Evolutionary conservation across 2,797 vertebrate genomes (phyloP), one percentile per base, ranked within the genome.

Genomic region (Aplochiton taeniatus): DNA sequence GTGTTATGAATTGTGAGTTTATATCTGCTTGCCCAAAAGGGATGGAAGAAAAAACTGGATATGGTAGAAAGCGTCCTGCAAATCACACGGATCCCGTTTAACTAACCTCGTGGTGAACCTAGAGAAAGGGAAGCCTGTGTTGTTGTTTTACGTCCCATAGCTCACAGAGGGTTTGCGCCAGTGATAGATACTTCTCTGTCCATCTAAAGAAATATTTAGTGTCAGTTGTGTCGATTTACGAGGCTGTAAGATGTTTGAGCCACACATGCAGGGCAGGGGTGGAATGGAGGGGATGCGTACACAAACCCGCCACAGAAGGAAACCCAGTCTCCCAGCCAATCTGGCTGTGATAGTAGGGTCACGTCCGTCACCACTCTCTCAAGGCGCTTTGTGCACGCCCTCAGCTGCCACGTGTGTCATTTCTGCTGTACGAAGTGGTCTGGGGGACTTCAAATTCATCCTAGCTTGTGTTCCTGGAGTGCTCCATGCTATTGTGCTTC

Each of bases 181-280:
- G 31, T 31, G 31, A 31, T 31, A 31, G 31, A 31, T 31, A 3
- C 31, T 31, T 31, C 3, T 31, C 2, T 59, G 17, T 72, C 64
- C 58, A 66, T 75, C 46, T 73, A 65, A 5, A 68, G 16, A 65
- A 58, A 69, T 67, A 66, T 66, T 70, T 46, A 66, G 31, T 63
- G n/a, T 61, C 14, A 68, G 14, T 43, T n/a, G 42, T 11, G 9
- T 42, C 14, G 48, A 64, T 69, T 64, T 57, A 49, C 63, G 44
- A 19, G 59, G 61, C 41, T 53, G 2, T 9, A 16, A 46, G 14
- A 44, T 53, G 11, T 19, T 66, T 31, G 59, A 10, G 11, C 42
- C 4, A 44, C 56, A 42, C 60, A 45, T 46, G 18, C 6, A 48
- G 65, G 65, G 1, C 1, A 11, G 49, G 48, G 48, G 9, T 61